phyloP scores from a whole-genome alignment of 2,797 vertebrate species.

The Poeciliopsis presidionis region DNA sequence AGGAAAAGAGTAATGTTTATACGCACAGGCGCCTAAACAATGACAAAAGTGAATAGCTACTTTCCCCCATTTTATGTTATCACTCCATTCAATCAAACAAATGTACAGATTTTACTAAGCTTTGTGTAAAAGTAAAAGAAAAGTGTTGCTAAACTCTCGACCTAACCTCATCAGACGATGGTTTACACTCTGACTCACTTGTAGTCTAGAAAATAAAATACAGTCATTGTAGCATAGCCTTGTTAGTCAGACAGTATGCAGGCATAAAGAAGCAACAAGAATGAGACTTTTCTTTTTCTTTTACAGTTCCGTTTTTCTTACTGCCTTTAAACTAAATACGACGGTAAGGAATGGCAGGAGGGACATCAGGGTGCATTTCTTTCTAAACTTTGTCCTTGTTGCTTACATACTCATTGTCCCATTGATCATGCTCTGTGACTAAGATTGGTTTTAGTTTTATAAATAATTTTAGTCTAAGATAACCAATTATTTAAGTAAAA shows the following conservation, averaged over 20 bases:
- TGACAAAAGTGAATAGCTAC: background rate
- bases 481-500: background rate
- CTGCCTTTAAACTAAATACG: background rate
- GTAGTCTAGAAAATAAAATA: background rate
- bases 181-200: background rate
- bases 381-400: background rate
- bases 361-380: background rate
- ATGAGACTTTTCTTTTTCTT: background rate
- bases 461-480: background rate
- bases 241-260: background rate
- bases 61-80: background rate
- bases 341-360: background rate
- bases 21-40: background rate
- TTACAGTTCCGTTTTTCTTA: background rate
- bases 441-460: background rate
- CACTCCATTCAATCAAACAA: background rate
- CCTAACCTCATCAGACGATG: background rate
- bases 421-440: background rate
- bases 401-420: background rate
- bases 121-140: background rate
- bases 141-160: background rate
- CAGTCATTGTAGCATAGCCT: background rate
- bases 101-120: background rate
- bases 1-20: conserved; percentile 13
- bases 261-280: background rate